These are phyloP conservation scores for Bambusicola thoracicus DNA, from an alignment of 2,113 vertebrate genomes.

Conservation along the genomic window DNA sequence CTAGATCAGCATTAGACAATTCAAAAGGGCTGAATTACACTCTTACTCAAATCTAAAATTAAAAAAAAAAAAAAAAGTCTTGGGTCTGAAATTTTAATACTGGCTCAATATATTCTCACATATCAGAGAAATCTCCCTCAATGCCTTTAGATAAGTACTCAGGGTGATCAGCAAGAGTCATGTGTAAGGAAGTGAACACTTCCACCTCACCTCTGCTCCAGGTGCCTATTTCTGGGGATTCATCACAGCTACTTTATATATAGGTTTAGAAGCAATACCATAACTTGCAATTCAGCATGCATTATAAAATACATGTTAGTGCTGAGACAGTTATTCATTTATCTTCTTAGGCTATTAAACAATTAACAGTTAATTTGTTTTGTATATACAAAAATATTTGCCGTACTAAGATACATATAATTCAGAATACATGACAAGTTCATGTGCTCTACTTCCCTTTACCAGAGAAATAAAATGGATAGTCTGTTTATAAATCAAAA, in stretches of 20 bases:
- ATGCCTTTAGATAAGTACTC: not conserved
- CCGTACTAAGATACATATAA: not conserved
- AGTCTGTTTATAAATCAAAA: not conserved
- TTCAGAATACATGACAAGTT: not conserved
- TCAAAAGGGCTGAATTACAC: not conserved
- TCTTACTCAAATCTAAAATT: not conserved
- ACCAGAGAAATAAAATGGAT: not conserved
- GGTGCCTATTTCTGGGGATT: too few species aligned
- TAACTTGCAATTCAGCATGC: accelerated
- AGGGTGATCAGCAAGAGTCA: accelerated
- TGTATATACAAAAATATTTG: not conserved
- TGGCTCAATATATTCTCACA: not conserved
- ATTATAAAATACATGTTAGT: not conserved
- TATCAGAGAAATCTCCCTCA: not conserved
- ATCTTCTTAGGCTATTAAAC: not conserved
- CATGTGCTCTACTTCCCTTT: not conserved
- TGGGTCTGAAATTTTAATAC: not conserved
- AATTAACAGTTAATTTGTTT: not conserved
- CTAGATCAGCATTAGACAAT: not conserved
- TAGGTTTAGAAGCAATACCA: not conserved
- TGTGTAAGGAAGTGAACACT: accelerated
- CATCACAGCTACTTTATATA: not conserved
- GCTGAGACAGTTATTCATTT: not conserved
- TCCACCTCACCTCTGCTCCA: not conserved
- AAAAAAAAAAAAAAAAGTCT: not conserved